Conservation (phyloP, 2,888 invertebrate species). For the Apomyelois bistriatella region DNA sequence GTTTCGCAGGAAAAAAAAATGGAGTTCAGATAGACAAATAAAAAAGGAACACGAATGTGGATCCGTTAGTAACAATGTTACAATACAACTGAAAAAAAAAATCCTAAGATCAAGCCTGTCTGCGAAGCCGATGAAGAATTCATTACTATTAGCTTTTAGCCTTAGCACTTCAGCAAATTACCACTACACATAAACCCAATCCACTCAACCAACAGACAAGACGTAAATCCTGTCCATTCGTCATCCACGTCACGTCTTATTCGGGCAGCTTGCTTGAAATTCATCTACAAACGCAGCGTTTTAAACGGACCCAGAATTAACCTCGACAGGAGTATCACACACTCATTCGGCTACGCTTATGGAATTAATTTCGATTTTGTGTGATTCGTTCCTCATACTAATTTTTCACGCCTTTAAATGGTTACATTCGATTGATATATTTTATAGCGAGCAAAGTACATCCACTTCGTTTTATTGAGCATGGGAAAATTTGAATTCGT, state of each 20-base stretch:
- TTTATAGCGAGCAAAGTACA: neutral
- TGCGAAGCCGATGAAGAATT: neutral
- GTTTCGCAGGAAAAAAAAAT: too few relatives aligned
- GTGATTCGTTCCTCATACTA: slow-evolving; percentile 9
- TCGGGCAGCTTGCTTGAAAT: slow-evolving; percentile 65
- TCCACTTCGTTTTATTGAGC: neutral
- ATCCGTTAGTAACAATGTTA: too few relatives aligned
- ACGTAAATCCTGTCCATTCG: slow-evolving; percentile 29
- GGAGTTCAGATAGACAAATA: too few relatives aligned
- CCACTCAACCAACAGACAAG: slow-evolving; percentile 20
- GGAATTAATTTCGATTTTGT: slow-evolving; percentile 33
- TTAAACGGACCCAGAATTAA: slow-evolving; percentile 58
- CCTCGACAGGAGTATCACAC: slow-evolving; percentile 41
- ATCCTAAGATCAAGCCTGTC: neutral
- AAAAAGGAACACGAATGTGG: too few relatives aligned
- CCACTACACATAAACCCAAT: neutral
- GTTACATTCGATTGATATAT: neutral
- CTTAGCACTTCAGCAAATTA: neutral
- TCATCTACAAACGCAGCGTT: slow-evolving; percentile 61
- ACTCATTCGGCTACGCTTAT: slow-evolving; percentile 37
- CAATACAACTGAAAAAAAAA: too few relatives aligned
- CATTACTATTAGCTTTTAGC: neutral
- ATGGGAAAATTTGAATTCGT: slow-evolving; percentile 2
- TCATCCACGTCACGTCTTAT: slow-evolving; percentile 58
- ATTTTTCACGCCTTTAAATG: neutral